A percentile compares a stretch with the other conserved stretches of the same genome.
Evolutionary conservation across 1,140 invertebrate genomes (phyloP).

Genomic region (Temnothorax curvispinosus): DNA sequence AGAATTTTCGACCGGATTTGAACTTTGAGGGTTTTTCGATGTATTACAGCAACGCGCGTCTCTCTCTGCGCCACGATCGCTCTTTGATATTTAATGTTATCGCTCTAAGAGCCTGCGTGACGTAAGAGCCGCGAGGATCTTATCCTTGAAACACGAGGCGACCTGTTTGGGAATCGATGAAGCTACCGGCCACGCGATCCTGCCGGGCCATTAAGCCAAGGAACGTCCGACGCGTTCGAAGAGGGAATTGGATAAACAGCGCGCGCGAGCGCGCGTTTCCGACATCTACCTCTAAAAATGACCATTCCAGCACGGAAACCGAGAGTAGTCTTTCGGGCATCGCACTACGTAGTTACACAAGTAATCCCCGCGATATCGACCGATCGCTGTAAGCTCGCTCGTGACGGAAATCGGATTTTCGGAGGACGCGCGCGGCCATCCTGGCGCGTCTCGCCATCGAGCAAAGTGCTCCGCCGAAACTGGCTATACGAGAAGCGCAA

Average conservation of each 20-base stretch:
- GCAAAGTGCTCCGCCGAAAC: slow-evolving; percentile 53
- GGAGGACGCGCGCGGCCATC: slow-evolving; percentile 39
- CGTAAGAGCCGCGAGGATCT: neutral
- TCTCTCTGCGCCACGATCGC: too few relatives aligned
- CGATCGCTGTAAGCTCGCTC: slow-evolving; percentile 41
- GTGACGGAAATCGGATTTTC: slow-evolving; percentile 59
- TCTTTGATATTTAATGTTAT: slow-evolving; percentile 3
- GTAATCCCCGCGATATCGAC: slow-evolving; percentile 46
- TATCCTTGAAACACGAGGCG: neutral
- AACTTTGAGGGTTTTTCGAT: too few relatives aligned
- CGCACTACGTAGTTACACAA: slow-evolving; percentile 36
- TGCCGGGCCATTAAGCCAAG: slow-evolving; percentile 13
- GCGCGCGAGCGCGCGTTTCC: neutral
- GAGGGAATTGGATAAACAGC: slow-evolving; percentile 39
- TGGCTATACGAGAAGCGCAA: slow-evolving; percentile 14
- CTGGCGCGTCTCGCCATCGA: slow-evolving; percentile 39
- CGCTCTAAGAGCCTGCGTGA: neutral
- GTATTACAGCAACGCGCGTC: too few relatives aligned
- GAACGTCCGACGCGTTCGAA: slow-evolving; percentile 30
- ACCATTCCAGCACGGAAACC: slow-evolving; percentile 14
- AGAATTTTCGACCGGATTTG: too few relatives aligned
- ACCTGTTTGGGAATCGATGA: slow-evolving; percentile 15
- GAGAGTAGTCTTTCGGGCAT: neutral
- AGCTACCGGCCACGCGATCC: neutral
- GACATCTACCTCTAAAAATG: slow-evolving; percentile 26